Conservation (phyloP, 2,888 invertebrate species). For the Xanthorhoe designata region DNA sequence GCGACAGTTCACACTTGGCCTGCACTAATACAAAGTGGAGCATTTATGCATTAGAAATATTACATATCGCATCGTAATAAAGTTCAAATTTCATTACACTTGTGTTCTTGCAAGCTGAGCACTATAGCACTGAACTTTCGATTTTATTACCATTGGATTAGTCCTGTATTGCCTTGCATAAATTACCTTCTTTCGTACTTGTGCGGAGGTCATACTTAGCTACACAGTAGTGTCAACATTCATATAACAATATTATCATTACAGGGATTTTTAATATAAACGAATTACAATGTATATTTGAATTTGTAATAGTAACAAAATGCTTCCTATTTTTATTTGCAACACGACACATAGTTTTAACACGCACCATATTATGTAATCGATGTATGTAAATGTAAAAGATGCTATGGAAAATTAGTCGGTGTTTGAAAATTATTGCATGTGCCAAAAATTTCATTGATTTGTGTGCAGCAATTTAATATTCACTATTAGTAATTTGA, state of each 20-base stretch:
- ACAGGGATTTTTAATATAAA: slow-evolving; percentile 86
- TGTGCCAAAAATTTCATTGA: slow-evolving; percentile 71
- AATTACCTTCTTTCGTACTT: slow-evolving; percentile 23
- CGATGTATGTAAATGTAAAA: slow-evolving; percentile 46
- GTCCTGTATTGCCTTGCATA: slow-evolving; percentile 31
- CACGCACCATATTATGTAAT: slow-evolving; percentile 40
- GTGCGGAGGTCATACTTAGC: slow-evolving; percentile 40
- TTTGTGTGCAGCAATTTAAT: slow-evolving; percentile 41
- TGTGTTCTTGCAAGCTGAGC: slow-evolving; percentile 25
- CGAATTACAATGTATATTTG: slow-evolving; percentile 75
- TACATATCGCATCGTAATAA: slow-evolving; percentile 28
- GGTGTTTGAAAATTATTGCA: slow-evolving; percentile 54
- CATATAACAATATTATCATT: slow-evolving; percentile 84
- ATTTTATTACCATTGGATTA: slow-evolving; percentile 29
- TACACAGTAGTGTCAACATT: slow-evolving; percentile 60
- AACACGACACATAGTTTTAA: slow-evolving; percentile 41
- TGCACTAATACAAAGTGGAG: slow-evolving; percentile 25
- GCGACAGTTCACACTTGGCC: slow-evolving; percentile 48
- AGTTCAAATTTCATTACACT: slow-evolving; percentile 30
- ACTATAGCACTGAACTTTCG: slow-evolving; percentile 23
- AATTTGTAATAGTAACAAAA: slow-evolving; percentile 78
- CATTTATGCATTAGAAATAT: slow-evolving; percentile 33
- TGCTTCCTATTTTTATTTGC: slow-evolving; percentile 66
- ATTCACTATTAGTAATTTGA: slow-evolving; percentile 5
- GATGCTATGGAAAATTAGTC: slow-evolving; percentile 36